Evolutionary conservation across 2,888 invertebrate species (phyloP), one percentile per base, ranked within the genome.

Genomic region (Argyra leucocephala): DNA sequence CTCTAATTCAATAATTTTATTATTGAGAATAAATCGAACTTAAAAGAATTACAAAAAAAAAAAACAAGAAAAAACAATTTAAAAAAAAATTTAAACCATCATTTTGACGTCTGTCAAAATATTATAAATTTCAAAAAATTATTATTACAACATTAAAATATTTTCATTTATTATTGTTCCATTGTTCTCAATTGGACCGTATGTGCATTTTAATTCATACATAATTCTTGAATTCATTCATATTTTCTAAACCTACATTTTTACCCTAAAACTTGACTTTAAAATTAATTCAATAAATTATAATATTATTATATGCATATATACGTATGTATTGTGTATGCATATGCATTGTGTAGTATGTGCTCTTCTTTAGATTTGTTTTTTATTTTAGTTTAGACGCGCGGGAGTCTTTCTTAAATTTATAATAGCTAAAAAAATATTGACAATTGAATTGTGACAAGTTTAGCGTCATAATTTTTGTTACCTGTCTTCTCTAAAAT

Each of bases 61-160:
- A 31, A 31, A 7, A 7, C n/a, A n/a, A n/a, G n/a, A n/a, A n/a
- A n/a, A n/a, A n/a, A n/a, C n/a, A n/a, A n/a, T 10, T 31, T 31
- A 31, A 10, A 31, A 7, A 31, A 31, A 31, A 31, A 31, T 7
- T 5, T 31, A 31, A 7, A 48, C 48, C 48, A 48, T 48, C 48
- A 48, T 48, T 48, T 48, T 48, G 48, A 48, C 48, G 48, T 48
- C 48, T 48, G 48, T 48, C 48, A 48, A 48, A 48, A 48, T 48
- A 48, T 48, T 48, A 48, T 48, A 48, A 48, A 18, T 48, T 48
- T n/a, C n/a, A 18, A 48, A 48, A 18, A 48, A 48, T 48, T 48
- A 48, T 48, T 48, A 48, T 31, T 31, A 10, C n/a, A 48, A 48
- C 48, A 48, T 48, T 48, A 48, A 48, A 18, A 48, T 48, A 18